A percentile compares a stretch with the other conserved stretches of the same genome.
Evolutionary conservation across 2,888 invertebrate species (phyloP).

Genomic region (Tinea semifulvella): DNA sequence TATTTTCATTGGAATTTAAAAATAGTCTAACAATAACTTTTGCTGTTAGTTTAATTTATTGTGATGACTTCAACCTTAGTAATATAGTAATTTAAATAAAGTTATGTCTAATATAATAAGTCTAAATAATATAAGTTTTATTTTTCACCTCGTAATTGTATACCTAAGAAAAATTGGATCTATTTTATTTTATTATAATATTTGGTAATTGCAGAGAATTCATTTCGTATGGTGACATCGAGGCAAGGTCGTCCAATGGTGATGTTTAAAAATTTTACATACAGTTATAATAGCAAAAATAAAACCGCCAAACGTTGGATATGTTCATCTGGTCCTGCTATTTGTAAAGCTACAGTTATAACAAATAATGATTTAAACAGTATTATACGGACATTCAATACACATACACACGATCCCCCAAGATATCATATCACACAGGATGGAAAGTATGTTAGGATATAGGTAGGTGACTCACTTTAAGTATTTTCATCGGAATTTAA

Average conservation of each 20-base stretch:
- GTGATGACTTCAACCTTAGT: too few relatives aligned
- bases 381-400: too few relatives aligned
- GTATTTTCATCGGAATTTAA: neutral
- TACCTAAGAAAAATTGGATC: too few relatives aligned
- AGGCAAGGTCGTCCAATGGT: neutral
- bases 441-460: slow-evolving; percentile 1
- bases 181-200: too few relatives aligned
- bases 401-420: neutral
- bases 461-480: too few relatives aligned
- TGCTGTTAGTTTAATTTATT: too few relatives aligned
- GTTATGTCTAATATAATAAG: too few relatives aligned
- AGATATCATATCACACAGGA: neutral
- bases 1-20: too few relatives aligned
- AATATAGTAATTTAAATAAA: too few relatives aligned
- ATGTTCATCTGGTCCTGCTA: neutral
- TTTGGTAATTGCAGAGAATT: neutral
- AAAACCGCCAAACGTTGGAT: neutral
- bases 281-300: neutral
- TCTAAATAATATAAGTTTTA: too few relatives aligned
- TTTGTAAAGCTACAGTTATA: neutral
- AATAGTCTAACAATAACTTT: too few relatives aligned
- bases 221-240: neutral
- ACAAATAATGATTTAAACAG: neutral
- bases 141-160: too few relatives aligned
- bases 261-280: slow-evolving; percentile 3